phyloP scores from a whole-genome alignment of 1,140 invertebrate genomes.

The Zaprionus camerounensis region DNA sequence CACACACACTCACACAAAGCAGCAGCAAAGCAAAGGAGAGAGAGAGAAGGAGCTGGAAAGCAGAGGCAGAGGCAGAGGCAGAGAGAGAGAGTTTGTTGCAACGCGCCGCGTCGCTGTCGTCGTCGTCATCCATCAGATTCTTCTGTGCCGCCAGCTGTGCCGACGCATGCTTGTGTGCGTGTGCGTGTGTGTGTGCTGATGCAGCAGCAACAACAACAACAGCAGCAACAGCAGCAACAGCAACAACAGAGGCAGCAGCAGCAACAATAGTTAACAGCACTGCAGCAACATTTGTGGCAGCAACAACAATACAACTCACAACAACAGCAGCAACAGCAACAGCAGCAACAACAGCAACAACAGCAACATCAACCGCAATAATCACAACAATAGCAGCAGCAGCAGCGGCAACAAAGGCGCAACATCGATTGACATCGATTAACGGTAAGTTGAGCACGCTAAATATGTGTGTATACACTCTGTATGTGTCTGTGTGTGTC shows the following conservation, averaged over 20 bases:
- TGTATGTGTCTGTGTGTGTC: not conserved
- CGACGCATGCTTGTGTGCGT: constrained; percentile 45
- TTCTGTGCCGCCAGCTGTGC: constrained; percentile 28
- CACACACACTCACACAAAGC: not conserved
- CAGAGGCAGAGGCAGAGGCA: not conserved
- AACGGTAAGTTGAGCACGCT: constrained; percentile 56
- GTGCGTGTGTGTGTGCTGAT: constrained; percentile 68
- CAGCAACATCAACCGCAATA: constrained; percentile 20
- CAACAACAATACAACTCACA: constrained; percentile 9
- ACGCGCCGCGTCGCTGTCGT: constrained; percentile 35
- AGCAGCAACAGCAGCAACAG: constrained; percentile 35
- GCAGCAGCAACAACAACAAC: constrained; percentile 37
- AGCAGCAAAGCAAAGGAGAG: not conserved
- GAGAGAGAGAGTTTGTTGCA: constrained; percentile 20
- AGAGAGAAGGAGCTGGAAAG: not conserved
- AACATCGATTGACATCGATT: constrained; percentile 80
- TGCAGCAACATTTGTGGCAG: constrained; percentile 35
- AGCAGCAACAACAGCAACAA: constrained; percentile 14
- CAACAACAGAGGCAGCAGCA: constrained; percentile 36
- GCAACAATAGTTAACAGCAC: constrained; percentile 26
- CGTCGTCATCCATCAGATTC: constrained; percentile 26
- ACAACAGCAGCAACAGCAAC: not conserved
- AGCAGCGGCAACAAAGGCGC: constrained; percentile 55
- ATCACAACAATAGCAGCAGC: constrained; percentile 48
- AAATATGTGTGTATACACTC: constrained; percentile 3